Base-by-base conservation (phyloP, 2,888 invertebrate genomes). In the Monochamus alternatus region DNA sequence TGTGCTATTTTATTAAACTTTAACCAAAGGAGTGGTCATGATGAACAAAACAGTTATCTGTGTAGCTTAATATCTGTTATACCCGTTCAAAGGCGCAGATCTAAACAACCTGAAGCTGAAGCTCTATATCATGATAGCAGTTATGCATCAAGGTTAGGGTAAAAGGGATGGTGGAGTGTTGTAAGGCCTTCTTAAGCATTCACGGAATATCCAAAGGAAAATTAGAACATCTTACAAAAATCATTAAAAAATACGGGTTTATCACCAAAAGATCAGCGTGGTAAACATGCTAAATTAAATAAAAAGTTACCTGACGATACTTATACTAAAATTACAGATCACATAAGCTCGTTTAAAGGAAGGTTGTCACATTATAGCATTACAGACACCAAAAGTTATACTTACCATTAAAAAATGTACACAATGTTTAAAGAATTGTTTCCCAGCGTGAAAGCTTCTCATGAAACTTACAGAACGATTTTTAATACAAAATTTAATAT, bases 291-390 rank as follows among this genome's bases (percentile, higher is more conserved):
- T 63, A 63, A 30, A 5, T 63, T 51, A 52, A 51, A 22, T 63
- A 63, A 64, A 32, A 12, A 64, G 9, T 72, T 63, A 43, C 32
- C 51, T 43, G 52, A 52, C 5, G 58, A 31, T 55, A 32, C 64
- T 4, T 52, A 55, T 63, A 38, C 0, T n/a, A 32, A 64, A 14
- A 58, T 72, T 32, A 31, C 31, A 30, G 3, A 64, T 31, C 72
- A 64, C 51, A 72, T 72, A 14, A 55, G 9, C 51, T 72, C 58
- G 8, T 72, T 64, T 43, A 14, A 64, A 43, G 62, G 5, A 22
- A 70, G 70, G 51, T 62, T 60, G 47, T 60, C 47, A 51, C 70
- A 70, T 70, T 47, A 60, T 62, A 62, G 62, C 59, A 12, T 70
- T 5, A 62, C 63, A 32, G 71, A 64, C 52, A 63, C 63, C 22